Conservation (phyloP, 2,797 vertebrate genomes). For the Arnoldichthys spilopterus region DNA sequence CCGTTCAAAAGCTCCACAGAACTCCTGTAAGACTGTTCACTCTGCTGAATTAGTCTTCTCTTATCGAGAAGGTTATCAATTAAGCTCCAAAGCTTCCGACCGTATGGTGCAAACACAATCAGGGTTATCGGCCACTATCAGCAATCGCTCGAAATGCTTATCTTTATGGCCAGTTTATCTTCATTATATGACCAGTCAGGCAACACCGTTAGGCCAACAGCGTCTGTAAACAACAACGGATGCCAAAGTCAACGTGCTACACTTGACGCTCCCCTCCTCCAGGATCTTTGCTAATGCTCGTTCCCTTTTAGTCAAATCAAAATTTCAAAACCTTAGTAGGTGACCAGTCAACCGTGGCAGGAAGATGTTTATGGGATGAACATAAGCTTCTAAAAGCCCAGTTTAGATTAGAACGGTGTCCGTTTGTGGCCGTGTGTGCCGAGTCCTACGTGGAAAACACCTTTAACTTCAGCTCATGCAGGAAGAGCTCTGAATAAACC, state of each 20-base stretch:
- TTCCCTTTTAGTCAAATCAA: slow-evolving; percentile 22
- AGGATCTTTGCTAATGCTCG: neutral
- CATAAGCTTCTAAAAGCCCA: neutral
- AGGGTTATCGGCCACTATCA: slow-evolving; percentile 18
- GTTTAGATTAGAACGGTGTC: neutral
- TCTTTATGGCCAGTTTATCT: slow-evolving; percentile 38
- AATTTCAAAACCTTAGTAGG: slow-evolving; percentile 8
- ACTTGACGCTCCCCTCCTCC: neutral
- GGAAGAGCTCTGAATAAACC: neutral
- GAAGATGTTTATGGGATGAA: neutral
- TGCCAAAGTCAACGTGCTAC: slow-evolving; percentile 22
- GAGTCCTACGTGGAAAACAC: neutral
- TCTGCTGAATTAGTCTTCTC: neutral
- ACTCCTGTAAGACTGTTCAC: too few relatives aligned
- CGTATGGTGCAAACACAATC: neutral
- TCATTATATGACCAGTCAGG: neutral
- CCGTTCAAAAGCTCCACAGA: too few relatives aligned
- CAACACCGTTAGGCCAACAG: neutral
- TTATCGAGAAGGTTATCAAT: slow-evolving; percentile 29
- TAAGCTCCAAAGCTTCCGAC: neutral
- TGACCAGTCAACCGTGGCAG: slow-evolving; percentile 5
- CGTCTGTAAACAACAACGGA: neutral
- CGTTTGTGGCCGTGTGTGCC: slow-evolving; percentile 10
- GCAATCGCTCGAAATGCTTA: slow-evolving; percentile 29
- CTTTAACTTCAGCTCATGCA: slow-evolving; percentile 5